A percentile compares a stretch with the other conserved stretches of the same genome.
These are phyloP conservation scores for Paradoxurus hermaphroditus DNA, from an alignment of 2,113 vertebrate species.

Conservation along the genomic window DNA sequence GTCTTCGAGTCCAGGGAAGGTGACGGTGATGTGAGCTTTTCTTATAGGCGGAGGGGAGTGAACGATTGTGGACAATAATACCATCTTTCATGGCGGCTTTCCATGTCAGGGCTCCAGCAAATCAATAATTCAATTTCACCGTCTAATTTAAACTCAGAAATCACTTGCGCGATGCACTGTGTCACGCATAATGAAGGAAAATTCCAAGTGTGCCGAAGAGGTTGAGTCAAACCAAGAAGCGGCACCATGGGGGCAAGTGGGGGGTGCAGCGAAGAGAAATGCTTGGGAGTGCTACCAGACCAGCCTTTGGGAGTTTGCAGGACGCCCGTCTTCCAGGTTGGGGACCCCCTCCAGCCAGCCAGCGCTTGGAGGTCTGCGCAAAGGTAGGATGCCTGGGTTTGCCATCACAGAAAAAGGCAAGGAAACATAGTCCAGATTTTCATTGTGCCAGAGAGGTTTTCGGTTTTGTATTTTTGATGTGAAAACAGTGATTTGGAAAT, in stretches of 20 bases:
- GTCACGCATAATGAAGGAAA: neutral
- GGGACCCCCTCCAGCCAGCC: accelerated
- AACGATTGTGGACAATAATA: neutral
- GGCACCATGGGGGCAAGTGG: neutral
- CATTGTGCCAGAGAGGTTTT: constrained; percentile 38
- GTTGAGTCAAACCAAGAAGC: neutral
- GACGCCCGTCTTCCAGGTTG: neutral
- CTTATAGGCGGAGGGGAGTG: neutral
- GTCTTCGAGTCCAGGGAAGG: neutral
- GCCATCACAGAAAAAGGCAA: neutral
- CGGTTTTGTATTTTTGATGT: constrained; percentile 63
- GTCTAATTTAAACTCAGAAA: neutral
- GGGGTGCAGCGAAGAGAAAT: neutral
- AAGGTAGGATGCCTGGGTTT: neutral
- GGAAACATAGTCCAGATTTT: neutral
- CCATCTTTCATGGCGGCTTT: neutral
- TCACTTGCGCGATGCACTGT: neutral
- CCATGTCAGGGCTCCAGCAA: neutral
- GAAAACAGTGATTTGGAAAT: constrained; percentile 77
- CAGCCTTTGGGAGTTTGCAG: neutral
- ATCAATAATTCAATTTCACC: neutral
- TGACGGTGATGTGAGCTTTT: neutral
- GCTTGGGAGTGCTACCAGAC: neutral
- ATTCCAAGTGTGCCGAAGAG: neutral
- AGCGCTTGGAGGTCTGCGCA: neutral